Percentiles rank a stretch among this genome's conserved stretches.
Evolutionary conservation across 2,888 invertebrate species (phyloP).

Genomic region (Hypomecis atomaria): DNA sequence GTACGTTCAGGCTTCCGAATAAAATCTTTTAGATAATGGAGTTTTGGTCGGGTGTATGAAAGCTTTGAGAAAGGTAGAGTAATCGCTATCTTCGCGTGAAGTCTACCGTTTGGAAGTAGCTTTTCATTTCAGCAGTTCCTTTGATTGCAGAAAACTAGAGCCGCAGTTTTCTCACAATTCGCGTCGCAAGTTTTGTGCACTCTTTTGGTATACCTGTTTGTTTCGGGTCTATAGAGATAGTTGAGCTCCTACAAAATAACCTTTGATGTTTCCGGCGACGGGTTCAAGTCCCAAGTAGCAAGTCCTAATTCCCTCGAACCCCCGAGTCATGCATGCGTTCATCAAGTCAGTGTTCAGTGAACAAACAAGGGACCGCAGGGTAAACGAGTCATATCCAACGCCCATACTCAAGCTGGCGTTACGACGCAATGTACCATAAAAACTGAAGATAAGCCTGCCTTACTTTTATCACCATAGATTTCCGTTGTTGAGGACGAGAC

Average conservation of each 20-base stretch:
- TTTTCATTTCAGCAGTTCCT: neutral
- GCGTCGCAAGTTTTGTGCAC: too few relatives aligned
- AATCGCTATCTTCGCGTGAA: too few relatives aligned
- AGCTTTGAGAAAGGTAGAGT: too few relatives aligned
- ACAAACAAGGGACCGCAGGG: slow-evolving; percentile 43
- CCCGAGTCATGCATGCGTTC: slow-evolving; percentile 35
- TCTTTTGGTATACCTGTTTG: neutral
- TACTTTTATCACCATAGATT: slow-evolving; percentile 68
- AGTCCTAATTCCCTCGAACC: slow-evolving; percentile 23
- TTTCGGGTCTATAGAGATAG: neutral
- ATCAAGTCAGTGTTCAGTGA: slow-evolving; percentile 40
- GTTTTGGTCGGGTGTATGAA: too few relatives aligned
- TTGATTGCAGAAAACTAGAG: too few relatives aligned
- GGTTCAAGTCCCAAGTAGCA: slow-evolving; percentile 8
- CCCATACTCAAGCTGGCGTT: slow-evolving; percentile 52
- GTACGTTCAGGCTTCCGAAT: neutral
- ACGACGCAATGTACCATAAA: slow-evolving; percentile 71
- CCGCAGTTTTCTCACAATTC: too few relatives aligned
- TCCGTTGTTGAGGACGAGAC: slow-evolving; percentile 49
- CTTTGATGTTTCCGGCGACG: slow-evolving; percentile 1
- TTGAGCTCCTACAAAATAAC: neutral
- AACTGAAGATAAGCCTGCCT: slow-evolving; percentile 73
- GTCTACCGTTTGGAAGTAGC: too few relatives aligned
- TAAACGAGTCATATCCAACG: slow-evolving; percentile 46
- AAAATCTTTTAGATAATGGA: too few relatives aligned